Evolutionary conservation across 2,888 invertebrate genomes (phyloP).

Genomic region (Tetanocera ferruginea): DNA sequence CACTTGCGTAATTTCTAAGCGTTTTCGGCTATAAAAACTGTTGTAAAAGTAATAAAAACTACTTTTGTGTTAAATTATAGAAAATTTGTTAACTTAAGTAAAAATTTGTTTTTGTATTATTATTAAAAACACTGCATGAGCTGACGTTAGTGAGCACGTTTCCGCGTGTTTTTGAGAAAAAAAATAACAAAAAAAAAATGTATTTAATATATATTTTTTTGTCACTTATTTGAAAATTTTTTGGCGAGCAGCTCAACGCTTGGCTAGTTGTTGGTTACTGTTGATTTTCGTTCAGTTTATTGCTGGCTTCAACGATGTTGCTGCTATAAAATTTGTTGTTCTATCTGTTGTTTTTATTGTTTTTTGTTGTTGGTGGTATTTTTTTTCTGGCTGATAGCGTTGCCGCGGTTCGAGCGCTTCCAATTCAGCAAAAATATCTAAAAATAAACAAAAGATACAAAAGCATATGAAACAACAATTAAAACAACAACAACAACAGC

Average conservation of each 20-base stretch:
- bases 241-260: conserved; percentile 33
- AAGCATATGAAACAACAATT: conserved; percentile 38
- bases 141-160: not conserved
- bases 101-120: not conserved
- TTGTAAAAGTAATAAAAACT: not conserved
- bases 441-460: conserved; percentile 44
- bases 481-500: conserved; percentile 6
- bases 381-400: conserved; percentile 28
- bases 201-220: conserved; percentile 28
- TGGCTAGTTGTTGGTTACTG: conserved; percentile 28
- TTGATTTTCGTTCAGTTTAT: conserved; percentile 18
- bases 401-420: conserved; percentile 24
- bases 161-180: not conserved
- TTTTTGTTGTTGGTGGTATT: conserved; percentile 20
- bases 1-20: not conserved
- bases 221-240: conserved; percentile 4
- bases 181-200: not conserved
- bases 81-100: not conserved
- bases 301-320: conserved; percentile 20
- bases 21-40: not conserved
- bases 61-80: not conserved
- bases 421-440: conserved; percentile 43
- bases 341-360: conserved; percentile 25
- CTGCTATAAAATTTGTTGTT: conserved; percentile 32
- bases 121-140: not conserved